Conservation (phyloP, 2,113 vertebrate species). For the Apodemus speciosus region DNA sequence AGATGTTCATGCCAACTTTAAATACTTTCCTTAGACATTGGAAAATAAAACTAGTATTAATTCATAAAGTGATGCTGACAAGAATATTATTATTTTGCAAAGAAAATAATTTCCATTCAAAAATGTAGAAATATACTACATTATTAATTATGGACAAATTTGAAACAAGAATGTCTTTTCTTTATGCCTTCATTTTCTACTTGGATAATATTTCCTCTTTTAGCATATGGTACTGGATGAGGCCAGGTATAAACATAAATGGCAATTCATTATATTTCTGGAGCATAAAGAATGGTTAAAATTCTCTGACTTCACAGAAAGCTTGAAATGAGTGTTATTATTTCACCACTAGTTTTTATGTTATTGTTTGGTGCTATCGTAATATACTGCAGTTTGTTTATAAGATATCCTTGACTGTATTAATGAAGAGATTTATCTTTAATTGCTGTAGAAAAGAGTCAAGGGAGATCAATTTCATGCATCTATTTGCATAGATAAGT, state of each 20-base stretch:
- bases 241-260: not conserved
- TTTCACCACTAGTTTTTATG: not conserved
- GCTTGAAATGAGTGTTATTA: not conserved
- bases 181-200: slow-evolving; percentile 20
- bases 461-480: not conserved
- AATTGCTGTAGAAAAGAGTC: not conserved
- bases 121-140: not conserved
- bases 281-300: not conserved
- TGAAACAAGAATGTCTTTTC: not conserved
- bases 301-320: not conserved
- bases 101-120: slow-evolving; percentile 2
- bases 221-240: not conserved
- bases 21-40: not conserved
- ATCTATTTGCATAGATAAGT: not conserved
- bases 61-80: not conserved
- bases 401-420: not conserved
- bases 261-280: not conserved
- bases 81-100: not conserved
- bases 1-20: slow-evolving; percentile 5
- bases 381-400: not conserved
- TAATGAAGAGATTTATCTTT: not conserved
- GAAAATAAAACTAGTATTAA: slow-evolving; percentile 2
- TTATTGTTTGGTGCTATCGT: not conserved
- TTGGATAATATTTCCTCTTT: slow-evolving; percentile 17
- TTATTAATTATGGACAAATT: not conserved